A percentile compares a stretch with the other conserved stretches of the same genome.
Evolutionary conservation across 2,888 invertebrate genomes (phyloP).

Genomic region (Bembecia ichneumoniformis): DNA sequence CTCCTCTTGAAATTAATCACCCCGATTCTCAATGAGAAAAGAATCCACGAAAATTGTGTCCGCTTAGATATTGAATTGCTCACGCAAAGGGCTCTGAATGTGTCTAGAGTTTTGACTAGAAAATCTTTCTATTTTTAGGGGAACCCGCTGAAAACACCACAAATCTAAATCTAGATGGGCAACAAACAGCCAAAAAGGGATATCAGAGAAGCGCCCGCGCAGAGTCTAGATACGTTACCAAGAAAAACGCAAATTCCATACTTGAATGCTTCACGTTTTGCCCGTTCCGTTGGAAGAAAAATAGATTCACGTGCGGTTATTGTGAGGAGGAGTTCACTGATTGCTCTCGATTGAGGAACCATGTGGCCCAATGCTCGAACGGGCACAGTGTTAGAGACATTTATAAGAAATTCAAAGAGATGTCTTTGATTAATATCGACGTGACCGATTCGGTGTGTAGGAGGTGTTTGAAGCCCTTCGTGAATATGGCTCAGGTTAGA

Average conservation of each 20-base stretch:
- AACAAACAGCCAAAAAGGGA: conserved; percentile 21
- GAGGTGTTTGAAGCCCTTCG: conserved; percentile 34
- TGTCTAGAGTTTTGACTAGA: neutral
- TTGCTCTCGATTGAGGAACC: conserved; percentile 36
- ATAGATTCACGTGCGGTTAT: conserved; percentile 55
- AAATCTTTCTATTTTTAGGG: conserved; percentile 62
- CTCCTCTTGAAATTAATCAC: too few relatives aligned
- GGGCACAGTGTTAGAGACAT: conserved; percentile 45
- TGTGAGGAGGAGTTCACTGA: conserved; percentile 54
- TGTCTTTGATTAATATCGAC: conserved; percentile 57
- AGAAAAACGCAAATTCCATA: conserved; percentile 50
- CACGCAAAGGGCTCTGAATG: neutral
- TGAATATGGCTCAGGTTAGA: conserved; percentile 35
- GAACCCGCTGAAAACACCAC: conserved; percentile 28
- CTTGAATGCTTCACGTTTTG: conserved; percentile 50
- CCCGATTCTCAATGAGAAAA: too few relatives aligned
- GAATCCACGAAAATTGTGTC: too few relatives aligned
- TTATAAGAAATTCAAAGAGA: conserved; percentile 58
- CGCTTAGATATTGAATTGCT: too few relatives aligned
- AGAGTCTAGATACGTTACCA: conserved; percentile 47
- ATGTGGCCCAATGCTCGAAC: conserved; percentile 37
- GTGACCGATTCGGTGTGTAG: conserved; percentile 40
- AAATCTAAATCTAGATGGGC: conserved; percentile 22
- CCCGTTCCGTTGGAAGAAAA: conserved; percentile 59
- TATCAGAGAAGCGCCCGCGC: conserved; percentile 51